These are phyloP conservation scores for Protomyctophum bolini DNA, from an alignment of 2,113 vertebrate species.

Conservation along the genomic window DNA sequence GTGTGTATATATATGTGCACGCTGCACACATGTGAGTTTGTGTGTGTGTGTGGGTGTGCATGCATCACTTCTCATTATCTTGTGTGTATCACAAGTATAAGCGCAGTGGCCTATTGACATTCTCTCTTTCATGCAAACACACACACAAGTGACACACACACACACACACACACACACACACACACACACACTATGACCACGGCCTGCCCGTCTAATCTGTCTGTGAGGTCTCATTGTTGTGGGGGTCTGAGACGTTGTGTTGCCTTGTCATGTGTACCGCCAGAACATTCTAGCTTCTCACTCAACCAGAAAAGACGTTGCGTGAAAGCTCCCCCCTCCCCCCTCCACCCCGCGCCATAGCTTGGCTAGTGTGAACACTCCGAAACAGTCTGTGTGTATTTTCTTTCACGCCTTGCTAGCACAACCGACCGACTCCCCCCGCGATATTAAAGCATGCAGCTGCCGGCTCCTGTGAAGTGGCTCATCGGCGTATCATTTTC, in stretches of 20 bases:
- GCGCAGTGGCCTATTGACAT: conserved; percentile 31
- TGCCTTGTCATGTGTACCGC: conserved; percentile 15
- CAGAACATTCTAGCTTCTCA: conserved; percentile 43
- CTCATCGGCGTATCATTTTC: conserved; percentile 51
- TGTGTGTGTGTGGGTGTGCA: not conserved
- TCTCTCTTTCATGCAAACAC: conserved; percentile 7
- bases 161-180: conserved; percentile 1
- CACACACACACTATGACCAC: conserved; percentile 7
- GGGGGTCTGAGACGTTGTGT: not conserved
- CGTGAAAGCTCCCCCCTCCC: not conserved
- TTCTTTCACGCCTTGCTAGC: conserved; percentile 56
- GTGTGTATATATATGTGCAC: conserved; percentile 10
- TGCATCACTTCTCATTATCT: not conserved
- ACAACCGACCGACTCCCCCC: conserved; percentile 16
- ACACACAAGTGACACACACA: conserved; percentile 17
- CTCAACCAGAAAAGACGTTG: conserved; percentile 45
- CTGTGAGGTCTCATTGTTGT: conserved; percentile 26
- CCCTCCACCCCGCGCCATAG: not conserved
- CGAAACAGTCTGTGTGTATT: conserved; percentile 25
- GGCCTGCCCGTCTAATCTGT: conserved; percentile 17
- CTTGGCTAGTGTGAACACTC: conserved; percentile 9
- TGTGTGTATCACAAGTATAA: conserved; percentile 59
- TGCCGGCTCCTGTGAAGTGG: conserved; percentile 45
- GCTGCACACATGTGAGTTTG: not conserved
- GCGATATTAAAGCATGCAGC: conserved; percentile 47